Evolutionary conservation across 1,140 invertebrate genomes (phyloP), one percentile per base, ranked within the genome.

Genomic region (Ceratitis capitata): DNA sequence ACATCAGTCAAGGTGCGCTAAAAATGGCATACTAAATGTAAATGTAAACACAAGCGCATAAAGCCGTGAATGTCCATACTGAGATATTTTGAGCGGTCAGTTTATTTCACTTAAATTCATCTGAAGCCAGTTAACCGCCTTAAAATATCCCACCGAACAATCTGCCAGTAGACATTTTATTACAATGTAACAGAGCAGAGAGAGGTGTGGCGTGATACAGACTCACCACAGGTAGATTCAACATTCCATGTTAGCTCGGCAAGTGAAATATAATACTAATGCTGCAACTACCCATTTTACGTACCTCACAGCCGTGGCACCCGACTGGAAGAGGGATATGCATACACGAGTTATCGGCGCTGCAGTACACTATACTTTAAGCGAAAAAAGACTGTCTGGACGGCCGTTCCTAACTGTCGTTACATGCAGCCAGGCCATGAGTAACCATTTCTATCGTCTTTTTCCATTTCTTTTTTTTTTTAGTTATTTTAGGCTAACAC

Each of bases 101-200:
- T 78, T 78, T 45, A 78, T 45, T 45, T 39, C 69, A 78, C 39
- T 78, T 78, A 78, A 45, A 35, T 78, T 42, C n/a, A 3, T n/a
- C 1, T n/a, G 9, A 26, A 7, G 19, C 69, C 3, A 45, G 69
- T 26, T n/a, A 78, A 78, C 9, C 6, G 39, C 69, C 35, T 19
- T 14, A 78, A 45, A 78, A 23, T 39, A 45, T 2, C 32, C 16
- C 61, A 1, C 14, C 5, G 16, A 32, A 69, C 5, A 35, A 14
- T 32, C 61, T 35, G 39, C 35, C 29, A 5, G 51, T 56, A 56
- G 51, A n/a, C 51, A 23, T n/a, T n/a, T n/a, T n/a, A n/a, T n/a
- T n/a, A n/a, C n/a, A n/a, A n/a, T n/a, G n/a, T n/a, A n/a, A 1
- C 10, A 53, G 4, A 19, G 51, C 51, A 19, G n/a, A 9, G 51